Evolutionary conservation across 2,797 vertebrate genomes (phyloP).

Genomic region (Gallinago stenura): DNA sequence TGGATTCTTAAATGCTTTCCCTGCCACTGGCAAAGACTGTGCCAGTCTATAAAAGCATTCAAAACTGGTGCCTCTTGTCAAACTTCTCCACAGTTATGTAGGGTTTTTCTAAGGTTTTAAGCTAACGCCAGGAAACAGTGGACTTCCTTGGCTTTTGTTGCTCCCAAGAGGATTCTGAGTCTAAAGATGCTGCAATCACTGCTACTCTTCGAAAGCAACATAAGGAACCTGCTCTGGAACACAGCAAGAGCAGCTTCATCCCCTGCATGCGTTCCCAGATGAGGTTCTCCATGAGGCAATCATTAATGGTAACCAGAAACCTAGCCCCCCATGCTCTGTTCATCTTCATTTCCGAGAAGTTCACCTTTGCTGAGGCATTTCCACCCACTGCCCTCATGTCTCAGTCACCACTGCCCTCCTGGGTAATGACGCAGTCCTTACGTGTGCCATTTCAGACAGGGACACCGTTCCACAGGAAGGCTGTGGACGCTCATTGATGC

Average conservation of each 20-base stretch:
- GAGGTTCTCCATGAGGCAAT: neutral
- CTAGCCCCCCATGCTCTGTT: neutral
- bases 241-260: neutral
- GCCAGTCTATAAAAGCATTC: neutral
- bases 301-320: neutral
- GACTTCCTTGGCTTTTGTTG: neutral
- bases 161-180: neutral
- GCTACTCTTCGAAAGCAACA: neutral
- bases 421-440: neutral
- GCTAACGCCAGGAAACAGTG: neutral
- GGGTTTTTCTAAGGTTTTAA: neutral
- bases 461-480: neutral
- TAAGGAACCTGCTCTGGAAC: neutral
- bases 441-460: neutral
- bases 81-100: neutral
- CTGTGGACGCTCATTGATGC: neutral
- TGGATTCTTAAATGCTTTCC: conserved; percentile 2
- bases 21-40: conserved; percentile 6
- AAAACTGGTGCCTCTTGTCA: neutral
- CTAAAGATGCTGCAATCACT: neutral
- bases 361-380: neutral
- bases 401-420: neutral
- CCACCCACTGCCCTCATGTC: neutral
- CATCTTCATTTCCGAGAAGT: neutral
- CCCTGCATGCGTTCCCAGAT: neutral